These are phyloP conservation scores for Trichosurus vulpecula DNA, from an alignment of 2,797 vertebrate species.

Conservation along the genomic window DNA sequence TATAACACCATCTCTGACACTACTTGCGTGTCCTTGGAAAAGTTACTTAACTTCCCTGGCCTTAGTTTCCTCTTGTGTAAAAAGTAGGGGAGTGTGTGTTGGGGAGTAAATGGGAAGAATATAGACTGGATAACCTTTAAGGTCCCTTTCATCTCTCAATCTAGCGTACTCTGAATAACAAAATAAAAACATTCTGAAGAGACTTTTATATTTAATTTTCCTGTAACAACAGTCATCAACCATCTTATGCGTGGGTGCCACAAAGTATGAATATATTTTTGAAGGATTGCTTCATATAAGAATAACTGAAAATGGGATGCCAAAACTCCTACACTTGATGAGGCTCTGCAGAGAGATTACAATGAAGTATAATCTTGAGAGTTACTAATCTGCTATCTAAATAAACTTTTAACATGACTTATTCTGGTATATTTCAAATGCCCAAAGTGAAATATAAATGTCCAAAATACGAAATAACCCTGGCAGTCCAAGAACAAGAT, in stretches of 20 bases:
- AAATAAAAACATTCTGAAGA: neutral
- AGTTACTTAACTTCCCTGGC: neutral
- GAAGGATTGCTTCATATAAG: neutral
- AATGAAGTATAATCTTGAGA: neutral
- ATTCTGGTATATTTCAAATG: constrained; percentile 12
- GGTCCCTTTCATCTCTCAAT: neutral
- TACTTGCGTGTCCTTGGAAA: neutral
- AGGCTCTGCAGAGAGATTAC: constrained; percentile 8
- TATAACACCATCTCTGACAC: neutral
- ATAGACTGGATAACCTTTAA: neutral
- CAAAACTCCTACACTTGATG: constrained; percentile 14
- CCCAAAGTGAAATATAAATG: neutral
- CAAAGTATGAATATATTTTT: neutral
- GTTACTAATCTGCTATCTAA: neutral
- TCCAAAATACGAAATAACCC: neutral
- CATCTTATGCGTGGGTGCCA: neutral
- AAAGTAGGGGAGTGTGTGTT: neutral
- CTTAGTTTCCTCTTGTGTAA: neutral
- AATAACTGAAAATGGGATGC: neutral
- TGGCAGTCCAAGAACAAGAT: neutral
- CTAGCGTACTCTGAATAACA: neutral
- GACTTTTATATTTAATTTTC: neutral
- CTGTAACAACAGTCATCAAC: neutral
- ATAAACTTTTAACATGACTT: constrained; percentile 28
- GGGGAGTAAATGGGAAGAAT: neutral